Evolutionary conservation across 92 coral and sea anemone species (phyloP).

Genomic region (Siderastrea radians): DNA sequence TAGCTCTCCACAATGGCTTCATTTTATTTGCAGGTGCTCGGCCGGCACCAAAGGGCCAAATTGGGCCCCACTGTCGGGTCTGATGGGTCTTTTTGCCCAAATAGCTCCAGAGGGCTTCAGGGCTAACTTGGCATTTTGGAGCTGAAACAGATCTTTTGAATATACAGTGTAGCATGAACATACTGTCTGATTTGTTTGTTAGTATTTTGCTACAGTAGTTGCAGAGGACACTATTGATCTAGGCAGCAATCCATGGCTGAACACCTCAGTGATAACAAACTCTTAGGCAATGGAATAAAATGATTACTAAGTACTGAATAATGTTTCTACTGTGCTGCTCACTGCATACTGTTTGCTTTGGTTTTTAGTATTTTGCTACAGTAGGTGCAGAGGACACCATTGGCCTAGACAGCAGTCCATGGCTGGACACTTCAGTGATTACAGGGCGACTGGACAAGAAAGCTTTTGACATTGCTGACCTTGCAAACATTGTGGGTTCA

Average conservation of each 20-base stretch:
- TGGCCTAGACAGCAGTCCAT: slow-evolving; percentile 80
- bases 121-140: no score
- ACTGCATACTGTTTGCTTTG: neutral
- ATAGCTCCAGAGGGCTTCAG: no score
- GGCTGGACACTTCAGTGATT: slow-evolving; percentile 92
- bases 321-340: no score
- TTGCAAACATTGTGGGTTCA: slow-evolving; percentile 93
- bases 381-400: slow-evolving; percentile 91
- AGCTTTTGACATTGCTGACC: slow-evolving; percentile 90
- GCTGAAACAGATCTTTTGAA: no score
- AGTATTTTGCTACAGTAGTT: slow-evolving; percentile 97
- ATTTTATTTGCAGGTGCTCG: no score
- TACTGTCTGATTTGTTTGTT: neutral
- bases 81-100: no score
- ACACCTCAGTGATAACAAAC: slow-evolving; percentile 81
- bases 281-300: no score
- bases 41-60: no score
- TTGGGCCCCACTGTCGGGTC: no score
- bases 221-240: slow-evolving; percentile 88
- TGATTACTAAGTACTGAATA: no score
- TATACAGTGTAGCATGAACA: neutral
- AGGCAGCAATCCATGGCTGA: slow-evolving; percentile 89
- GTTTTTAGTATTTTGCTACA: slow-evolving; percentile 92
- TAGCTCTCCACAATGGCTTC: no score
- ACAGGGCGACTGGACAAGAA: slow-evolving; percentile 88